Evolutionary conservation across 2,888 invertebrate genomes (phyloP).

Genomic region (Ethmia dodecea): DNA sequence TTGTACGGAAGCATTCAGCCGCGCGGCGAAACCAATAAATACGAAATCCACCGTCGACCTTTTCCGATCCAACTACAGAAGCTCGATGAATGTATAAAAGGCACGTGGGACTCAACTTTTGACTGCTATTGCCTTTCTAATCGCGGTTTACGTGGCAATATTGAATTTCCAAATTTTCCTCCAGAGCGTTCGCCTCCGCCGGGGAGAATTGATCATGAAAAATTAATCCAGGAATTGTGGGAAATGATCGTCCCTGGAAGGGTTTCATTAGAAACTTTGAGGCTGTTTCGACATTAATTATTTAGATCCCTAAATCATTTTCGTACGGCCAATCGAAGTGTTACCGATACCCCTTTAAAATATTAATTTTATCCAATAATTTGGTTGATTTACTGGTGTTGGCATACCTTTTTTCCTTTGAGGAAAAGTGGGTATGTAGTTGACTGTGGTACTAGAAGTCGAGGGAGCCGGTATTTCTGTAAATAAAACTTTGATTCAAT

Average conservation of each 20-base stretch:
- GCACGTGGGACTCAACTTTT: slow-evolving; percentile 49
- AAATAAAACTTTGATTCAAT: too few species aligned
- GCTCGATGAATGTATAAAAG: slow-evolving; percentile 57
- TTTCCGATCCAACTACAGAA: slow-evolving; percentile 41
- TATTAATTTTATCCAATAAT: slow-evolving; percentile 4
- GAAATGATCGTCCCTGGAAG: slow-evolving; percentile 32
- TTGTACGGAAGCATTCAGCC: slow-evolving; percentile 68
- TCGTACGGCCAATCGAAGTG: slow-evolving; percentile 19
- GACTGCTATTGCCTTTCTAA: slow-evolving; percentile 46
- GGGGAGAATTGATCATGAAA: slow-evolving; percentile 44
- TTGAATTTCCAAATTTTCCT: slow-evolving; percentile 40
- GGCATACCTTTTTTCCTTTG: slow-evolving; percentile 81
- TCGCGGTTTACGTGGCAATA: slow-evolving; percentile 47
- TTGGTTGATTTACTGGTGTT: slow-evolving; percentile 1
- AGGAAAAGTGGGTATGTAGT: slow-evolving; percentile 76
- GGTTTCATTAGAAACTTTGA: slow-evolving; percentile 40
- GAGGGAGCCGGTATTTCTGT: slow-evolving; percentile 92
- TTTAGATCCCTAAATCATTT: slow-evolving; percentile 30
- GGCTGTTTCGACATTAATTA: slow-evolving; percentile 36
- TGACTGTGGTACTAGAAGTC: slow-evolving; percentile 79
- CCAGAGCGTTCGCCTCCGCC: slow-evolving; percentile 23
- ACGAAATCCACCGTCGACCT: slow-evolving; percentile 63
- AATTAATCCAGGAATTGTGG: slow-evolving; percentile 39
- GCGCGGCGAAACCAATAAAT: slow-evolving; percentile 71
- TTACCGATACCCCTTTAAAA: slow-evolving; percentile 2